These are phyloP conservation scores for Chrysemys picta DNA, from an alignment of 2,113 vertebrate species.

Conservation along the genomic window DNA sequence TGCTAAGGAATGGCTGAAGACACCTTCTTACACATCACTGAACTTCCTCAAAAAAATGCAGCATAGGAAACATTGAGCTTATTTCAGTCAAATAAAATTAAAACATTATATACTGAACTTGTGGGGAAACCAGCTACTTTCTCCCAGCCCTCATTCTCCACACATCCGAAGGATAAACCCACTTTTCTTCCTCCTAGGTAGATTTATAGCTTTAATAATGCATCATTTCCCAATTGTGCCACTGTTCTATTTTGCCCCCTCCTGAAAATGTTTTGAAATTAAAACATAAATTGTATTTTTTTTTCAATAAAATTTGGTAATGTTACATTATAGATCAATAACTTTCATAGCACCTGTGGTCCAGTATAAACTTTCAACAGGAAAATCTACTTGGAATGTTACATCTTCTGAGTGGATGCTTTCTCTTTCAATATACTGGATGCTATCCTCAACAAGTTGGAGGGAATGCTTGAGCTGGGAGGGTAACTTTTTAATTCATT, in stretches of 20 bases:
- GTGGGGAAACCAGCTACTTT: neutral
- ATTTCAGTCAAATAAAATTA: neutral
- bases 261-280: constrained; percentile 73
- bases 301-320: constrained; percentile 65
- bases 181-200: neutral
- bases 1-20: neutral
- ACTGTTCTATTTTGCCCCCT: constrained; percentile 50
- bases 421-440: neutral
- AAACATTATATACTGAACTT: constrained; percentile 16
- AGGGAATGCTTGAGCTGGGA: neutral
- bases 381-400: neutral
- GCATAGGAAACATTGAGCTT: neutral
- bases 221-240: constrained; percentile 39
- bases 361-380: neutral
- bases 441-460: neutral
- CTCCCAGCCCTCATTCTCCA: neutral
- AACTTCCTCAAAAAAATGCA: neutral
- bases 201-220: constrained; percentile 81
- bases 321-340: constrained; percentile 45
- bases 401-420: neutral
- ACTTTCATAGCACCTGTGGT: constrained; percentile 30
- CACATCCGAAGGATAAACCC: neutral
- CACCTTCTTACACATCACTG: neutral
- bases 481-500: neutral
- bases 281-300: constrained; percentile 74